Percentiles rank a stretch among this genome's conserved stretches.
phyloP scores from a whole-genome alignment of 2,113 vertebrate genomes.

The Elephas maximus region DNA sequence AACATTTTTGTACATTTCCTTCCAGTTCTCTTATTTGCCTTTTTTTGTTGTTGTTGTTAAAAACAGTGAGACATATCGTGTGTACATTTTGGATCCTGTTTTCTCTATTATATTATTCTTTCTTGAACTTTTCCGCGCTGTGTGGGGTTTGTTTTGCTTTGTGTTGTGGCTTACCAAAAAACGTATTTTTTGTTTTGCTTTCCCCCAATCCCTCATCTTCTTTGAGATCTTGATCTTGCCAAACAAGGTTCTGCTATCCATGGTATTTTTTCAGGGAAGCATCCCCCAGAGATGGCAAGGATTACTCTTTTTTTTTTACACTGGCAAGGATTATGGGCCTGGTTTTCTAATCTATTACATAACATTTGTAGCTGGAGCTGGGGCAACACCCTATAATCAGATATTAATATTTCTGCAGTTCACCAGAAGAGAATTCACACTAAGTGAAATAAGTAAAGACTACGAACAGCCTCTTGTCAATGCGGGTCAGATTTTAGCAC shows the following conservation, averaged over 20 bases:
- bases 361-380: neutral
- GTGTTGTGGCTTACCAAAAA: neutral
- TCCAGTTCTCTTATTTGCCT: neutral
- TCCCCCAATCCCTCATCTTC: conserved; percentile 17
- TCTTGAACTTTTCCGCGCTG: neutral
- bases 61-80: neutral
- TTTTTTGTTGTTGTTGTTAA: neutral
- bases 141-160: neutral
- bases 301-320: neutral
- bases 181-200: neutral
- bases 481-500: neutral
- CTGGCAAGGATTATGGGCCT: neutral
- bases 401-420: neutral
- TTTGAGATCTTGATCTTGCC: conserved; percentile 11
- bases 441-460: conserved; percentile 12
- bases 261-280: neutral
- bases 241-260: neutral
- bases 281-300: neutral
- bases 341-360: neutral
- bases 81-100: neutral
- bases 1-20: conserved; percentile 18
- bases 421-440: neutral
- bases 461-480: neutral
- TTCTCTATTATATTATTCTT: conserved; percentile 30
- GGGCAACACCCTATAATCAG: neutral